phyloP scores from a whole-genome alignment of 2,888 invertebrate species.

The Sylvicola cinctus region DNA sequence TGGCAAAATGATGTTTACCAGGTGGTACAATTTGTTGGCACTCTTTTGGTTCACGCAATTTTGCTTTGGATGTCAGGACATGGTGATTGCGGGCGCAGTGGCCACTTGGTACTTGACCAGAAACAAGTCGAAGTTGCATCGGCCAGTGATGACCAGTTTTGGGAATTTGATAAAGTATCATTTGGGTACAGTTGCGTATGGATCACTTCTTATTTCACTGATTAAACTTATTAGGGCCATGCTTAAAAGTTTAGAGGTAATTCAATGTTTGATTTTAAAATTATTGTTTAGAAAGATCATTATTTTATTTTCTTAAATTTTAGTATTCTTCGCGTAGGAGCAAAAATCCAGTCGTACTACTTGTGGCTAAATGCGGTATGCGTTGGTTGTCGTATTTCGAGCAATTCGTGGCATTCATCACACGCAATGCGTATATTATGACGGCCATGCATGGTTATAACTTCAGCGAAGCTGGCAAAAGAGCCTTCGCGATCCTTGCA shows the following conservation, averaged over 20 bases:
- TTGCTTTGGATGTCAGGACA: conserved; percentile 43
- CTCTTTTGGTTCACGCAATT: conserved; percentile 45
- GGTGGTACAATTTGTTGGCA: conserved; percentile 33
- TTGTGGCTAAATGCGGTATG: conserved; percentile 33
- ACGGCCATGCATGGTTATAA: conserved; percentile 44
- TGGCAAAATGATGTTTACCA: conserved; percentile 16
- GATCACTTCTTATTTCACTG: conserved; percentile 49
- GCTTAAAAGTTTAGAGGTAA: conserved; percentile 16
- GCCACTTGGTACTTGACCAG: conserved; percentile 44
- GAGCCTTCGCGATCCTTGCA: conserved; percentile 37
- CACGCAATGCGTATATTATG: conserved; percentile 50
- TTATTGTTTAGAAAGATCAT: neutral
- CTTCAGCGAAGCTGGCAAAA: conserved; percentile 39
- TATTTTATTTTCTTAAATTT: conserved; percentile 9
- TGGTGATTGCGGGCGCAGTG: conserved; percentile 42
- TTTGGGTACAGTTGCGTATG: conserved; percentile 56
- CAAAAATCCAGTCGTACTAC: conserved; percentile 29
- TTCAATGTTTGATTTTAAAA: neutral
- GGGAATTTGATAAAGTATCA: conserved; percentile 39
- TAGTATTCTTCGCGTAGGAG: conserved; percentile 26
- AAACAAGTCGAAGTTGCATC: conserved; percentile 24
- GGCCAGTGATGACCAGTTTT: conserved; percentile 27
- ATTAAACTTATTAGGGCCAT: conserved; percentile 40
- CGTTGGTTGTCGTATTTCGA: conserved; percentile 48
- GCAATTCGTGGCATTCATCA: conserved; percentile 40